Evolutionary conservation across 2,888 invertebrate species (phyloP).

Genomic region (Bellardia bayeri): DNA sequence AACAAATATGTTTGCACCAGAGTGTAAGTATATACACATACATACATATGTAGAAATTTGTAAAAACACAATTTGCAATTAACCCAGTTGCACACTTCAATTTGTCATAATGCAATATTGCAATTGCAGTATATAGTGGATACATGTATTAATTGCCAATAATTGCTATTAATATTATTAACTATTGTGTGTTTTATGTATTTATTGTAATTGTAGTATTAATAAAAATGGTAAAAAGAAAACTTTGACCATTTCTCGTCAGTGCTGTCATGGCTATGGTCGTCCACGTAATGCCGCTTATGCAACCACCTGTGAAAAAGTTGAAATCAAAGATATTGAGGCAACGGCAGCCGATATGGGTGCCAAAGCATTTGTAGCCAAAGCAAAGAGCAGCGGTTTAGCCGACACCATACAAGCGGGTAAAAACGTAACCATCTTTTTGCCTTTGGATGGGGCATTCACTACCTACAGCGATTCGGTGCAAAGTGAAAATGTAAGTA

Average conservation of each 20-base stretch:
- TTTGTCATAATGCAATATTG: background rate
- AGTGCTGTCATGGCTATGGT: slow-evolving; percentile 89
- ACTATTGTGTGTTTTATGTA: slow-evolving; percentile 33
- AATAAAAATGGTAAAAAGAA: slow-evolving; percentile 87
- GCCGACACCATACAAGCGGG: slow-evolving; percentile 84
- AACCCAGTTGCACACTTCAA: background rate
- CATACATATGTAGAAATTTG: background rate
- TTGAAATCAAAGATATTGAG: slow-evolving; percentile 86
- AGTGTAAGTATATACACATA: slow-evolving; percentile 81
- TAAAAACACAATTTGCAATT: slow-evolving; percentile 2
- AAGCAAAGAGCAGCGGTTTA: slow-evolving; percentile 85
- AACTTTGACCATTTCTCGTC: slow-evolving; percentile 87
- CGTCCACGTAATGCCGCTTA: slow-evolving; percentile 83
- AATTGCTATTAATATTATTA: slow-evolving; percentile 42
- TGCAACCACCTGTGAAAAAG: slow-evolving; percentile 85
- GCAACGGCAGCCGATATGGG: slow-evolving; percentile 86
- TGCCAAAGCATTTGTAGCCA: slow-evolving; percentile 86
- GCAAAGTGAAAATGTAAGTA: slow-evolving; percentile 85
- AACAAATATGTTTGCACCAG: slow-evolving; percentile 84
- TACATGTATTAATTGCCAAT: slow-evolving; percentile 10
- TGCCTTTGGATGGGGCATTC: slow-evolving; percentile 87
- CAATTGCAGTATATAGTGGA: too few species aligned
- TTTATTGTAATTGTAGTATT: slow-evolving; percentile 82
- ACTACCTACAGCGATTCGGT: slow-evolving; percentile 85
- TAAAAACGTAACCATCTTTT: slow-evolving; percentile 87